phyloP scores from a whole-genome alignment of 1,140 invertebrate genomes.

The Halesus radiatus region DNA sequence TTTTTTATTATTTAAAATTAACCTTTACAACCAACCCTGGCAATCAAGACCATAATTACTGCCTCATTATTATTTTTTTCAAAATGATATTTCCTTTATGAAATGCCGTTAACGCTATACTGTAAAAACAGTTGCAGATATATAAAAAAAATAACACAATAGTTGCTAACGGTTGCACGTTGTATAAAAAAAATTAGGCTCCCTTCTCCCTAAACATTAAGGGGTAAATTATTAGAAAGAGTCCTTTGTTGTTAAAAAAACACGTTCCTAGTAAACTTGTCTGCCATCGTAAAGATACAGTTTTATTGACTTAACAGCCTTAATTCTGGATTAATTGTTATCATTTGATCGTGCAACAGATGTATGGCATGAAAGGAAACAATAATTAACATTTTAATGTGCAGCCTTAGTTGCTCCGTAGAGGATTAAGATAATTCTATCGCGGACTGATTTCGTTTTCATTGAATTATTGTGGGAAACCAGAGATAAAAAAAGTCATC shows the following conservation, averaged over 20 bases:
- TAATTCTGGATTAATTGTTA: slow-evolving; percentile 8
- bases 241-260: slow-evolving; percentile 13
- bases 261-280: neutral
- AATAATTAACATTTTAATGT: neutral
- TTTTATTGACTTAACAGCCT: slow-evolving; percentile 13
- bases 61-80: too few species aligned
- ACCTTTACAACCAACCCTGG: too few species aligned
- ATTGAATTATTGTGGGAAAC: too few species aligned
- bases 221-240: neutral
- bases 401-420: neutral
- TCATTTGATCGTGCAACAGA: slow-evolving; percentile 5
- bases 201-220: neutral
- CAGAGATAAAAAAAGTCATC: too few species aligned
- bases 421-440: too few species aligned
- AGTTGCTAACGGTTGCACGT: neutral
- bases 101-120: neutral
- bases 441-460: too few species aligned
- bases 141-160: neutral
- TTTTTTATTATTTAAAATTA: too few species aligned
- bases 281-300: neutral
- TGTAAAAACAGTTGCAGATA: neutral
- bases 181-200: neutral
- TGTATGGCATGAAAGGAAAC: slow-evolving; percentile 5
- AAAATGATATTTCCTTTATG: neutral
- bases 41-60: too few species aligned